Base-by-base conservation (phyloP, 1,140 invertebrate species). In the Coptotermes formosanus region DNA sequence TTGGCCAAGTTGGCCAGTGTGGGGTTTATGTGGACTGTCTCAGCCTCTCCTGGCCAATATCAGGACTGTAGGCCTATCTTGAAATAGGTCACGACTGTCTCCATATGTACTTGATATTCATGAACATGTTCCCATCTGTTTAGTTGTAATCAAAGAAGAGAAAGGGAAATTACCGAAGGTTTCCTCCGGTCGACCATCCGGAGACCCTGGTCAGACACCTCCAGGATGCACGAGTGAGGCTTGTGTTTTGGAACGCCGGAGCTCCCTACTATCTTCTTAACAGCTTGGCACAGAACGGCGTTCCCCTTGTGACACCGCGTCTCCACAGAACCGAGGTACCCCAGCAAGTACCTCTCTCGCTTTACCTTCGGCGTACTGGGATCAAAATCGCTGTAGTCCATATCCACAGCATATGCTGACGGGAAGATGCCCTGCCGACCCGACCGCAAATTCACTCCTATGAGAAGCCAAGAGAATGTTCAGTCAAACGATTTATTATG, bases 251-350 rank as follows among this genome's bases (percentile, higher is more conserved):
- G 88, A 86, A 87, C 88, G 23, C 92, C 93, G 30, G 92, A 92
- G 88, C 94, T 94, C 1, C 95, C 94, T 2, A 96, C 93, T 86
- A 97, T 97, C 90, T 96, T 95, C 86, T 95, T 94, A 7, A 97
- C 96, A 11, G 96, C 96, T 91, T 97, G 96, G 89, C 96, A 97
- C n/a, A 97, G 94, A 0, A 97, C 96, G 0, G 95, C 94, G 9
- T 96, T 97, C 44, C 96, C 98, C 92, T 99, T 99, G 91, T 99
- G 97, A 87, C 96, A 95, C 86, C 96, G 92, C 0, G 98, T 98
- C 91, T 99, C 98, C 69, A 99, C 96, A 3, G 98, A 99, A 0
- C 98, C 98, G 88, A 99, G 94, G 90, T 99, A 99, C 88, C 97
- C 96, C 88, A 99, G 92, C 83, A 98, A 94, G 91, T 98, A 99